Evolutionary conservation across 1,140 invertebrate species (phyloP), one percentile per base, ranked within the genome.

Genomic region (Drosophila paulistorum): DNA sequence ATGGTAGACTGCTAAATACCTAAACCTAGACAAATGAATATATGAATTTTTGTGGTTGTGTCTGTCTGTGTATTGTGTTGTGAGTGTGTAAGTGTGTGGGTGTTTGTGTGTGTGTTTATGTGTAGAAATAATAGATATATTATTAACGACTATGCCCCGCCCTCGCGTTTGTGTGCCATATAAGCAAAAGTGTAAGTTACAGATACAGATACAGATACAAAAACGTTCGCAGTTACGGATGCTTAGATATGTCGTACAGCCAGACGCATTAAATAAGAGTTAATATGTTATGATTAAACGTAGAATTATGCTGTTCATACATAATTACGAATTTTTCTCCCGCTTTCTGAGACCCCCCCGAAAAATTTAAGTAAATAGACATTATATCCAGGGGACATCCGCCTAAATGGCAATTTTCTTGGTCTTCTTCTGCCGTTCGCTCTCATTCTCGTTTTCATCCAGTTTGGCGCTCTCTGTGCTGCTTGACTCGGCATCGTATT

Each of bases 401-500:
- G 17, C n/a, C 68, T 80, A 89, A 26, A 33, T 65, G 23, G 71
- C 74, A 65, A 79, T 13, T 63, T 81, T 86, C 79, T 90, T 90
- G 7, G 66, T 71, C 71, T 86, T 89, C 86, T 82, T 86, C 64
- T 89, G 81, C 33, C 84, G 68, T 55, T 87, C 83, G 73, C 70
- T 77, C 62, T 90, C 85, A 30, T 91, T 91, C 20, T 91, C 90
- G 30, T 91, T 91, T 69, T 91, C 90, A 33, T 91, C 90, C 17
- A 91, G 66, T 63, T 91, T 91, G 68, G 86, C 90, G 71, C 90
- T 91, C 72, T 91, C 90, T 6, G 90, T 91, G 73, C 90, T 90
- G 69, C 90, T 91, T 3, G 90, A 91, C 65, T 91, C 90, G 20
- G 90, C 90, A 74, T 90, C 90, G 33, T 91, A 83, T 37, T 84